Evolutionary conservation across 2,113 vertebrate genomes (phyloP), one percentile per base, ranked within the genome.

Genomic region (Cynocephalus volans): DNA sequence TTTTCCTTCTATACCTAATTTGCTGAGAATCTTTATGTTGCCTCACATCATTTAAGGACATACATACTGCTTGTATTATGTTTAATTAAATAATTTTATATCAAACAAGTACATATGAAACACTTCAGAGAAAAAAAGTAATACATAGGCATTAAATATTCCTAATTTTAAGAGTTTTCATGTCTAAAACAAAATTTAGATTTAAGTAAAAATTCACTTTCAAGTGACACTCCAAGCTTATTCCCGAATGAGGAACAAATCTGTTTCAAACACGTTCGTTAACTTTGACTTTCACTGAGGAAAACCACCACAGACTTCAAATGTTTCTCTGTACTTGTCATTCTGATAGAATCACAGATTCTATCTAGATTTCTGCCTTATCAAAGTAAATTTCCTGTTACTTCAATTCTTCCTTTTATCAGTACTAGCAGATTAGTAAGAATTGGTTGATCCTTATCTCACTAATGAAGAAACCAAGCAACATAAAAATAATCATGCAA

Each of bases 401-500:
- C 76, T 88, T 52, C n/a, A 33, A 24, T 48, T 31, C 5, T 75
- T 95, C 31, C 41, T 64, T 84, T 96, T 45, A 79, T 15, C 58
- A 23, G 6, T 75, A n/a, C 36, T 88, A 64, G 94, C 84, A 84
- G 36, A 90, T 70, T 83, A 21, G 2, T 72, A 90, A 73, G 26
- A 92, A 93, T 45, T 65, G 14, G 26, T 19, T 79, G 69, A 56
- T 86, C 15, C 26, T 67, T 83, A 83, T 80, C 62, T 87, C 56
- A 92, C 45, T 82, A 76, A 67, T 75, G 56, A 93, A 90, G 72
- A 90, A 92, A 90, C 15, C 31, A 92, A 83, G 56, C n/a, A 58
- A 82, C 33, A 14, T 67, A 81, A 90, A 85, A 67, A 94, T 36
- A 90, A 81, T 82, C 36, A 52, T 19, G 31, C 54, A 72, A 67